Percentiles rank a stretch among this genome's conserved stretches.
These are phyloP conservation scores for Gouania willdenowi DNA, from an alignment of 2,797 vertebrate genomes.

Conservation along the genomic window DNA sequence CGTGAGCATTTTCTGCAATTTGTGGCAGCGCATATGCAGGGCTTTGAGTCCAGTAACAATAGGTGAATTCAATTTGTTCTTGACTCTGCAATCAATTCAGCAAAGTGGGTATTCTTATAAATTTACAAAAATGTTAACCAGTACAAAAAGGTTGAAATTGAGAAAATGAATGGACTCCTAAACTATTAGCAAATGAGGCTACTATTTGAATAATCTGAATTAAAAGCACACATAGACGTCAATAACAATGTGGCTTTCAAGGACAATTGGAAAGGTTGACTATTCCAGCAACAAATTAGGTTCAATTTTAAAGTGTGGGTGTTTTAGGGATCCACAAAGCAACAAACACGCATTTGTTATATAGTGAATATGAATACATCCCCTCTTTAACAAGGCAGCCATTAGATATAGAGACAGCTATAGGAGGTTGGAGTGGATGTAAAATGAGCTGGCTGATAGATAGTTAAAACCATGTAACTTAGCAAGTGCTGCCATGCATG, in stretches of 20 bases:
- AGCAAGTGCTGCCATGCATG: conserved; percentile 53
- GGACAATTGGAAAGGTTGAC: conserved; percentile 13
- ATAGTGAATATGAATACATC: conserved; percentile 5
- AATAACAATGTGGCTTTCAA: conserved; percentile 12
- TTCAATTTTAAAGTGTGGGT: conserved; percentile 24
- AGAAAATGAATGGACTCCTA: conserved; percentile 26
- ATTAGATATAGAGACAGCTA: conserved; percentile 27
- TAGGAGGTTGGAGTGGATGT: conserved; percentile 37
- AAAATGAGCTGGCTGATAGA: conserved; percentile 52
- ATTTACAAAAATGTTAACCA: conserved; percentile 26
- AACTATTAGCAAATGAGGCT: conserved; percentile 43
- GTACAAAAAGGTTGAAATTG: conserved; percentile 31
- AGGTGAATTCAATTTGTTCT: conserved; percentile 30
- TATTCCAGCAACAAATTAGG: no score
- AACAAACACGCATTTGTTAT: conserved; percentile 4
- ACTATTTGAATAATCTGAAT: conserved; percentile 32
- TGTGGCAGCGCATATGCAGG: conserved; percentile 10
- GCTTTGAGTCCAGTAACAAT: conserved; percentile 46
- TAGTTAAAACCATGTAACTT: conserved; percentile 56
- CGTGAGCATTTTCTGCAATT: conserved; percentile 28
- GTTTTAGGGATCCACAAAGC: conserved; percentile 35
- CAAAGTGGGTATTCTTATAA: conserved; percentile 41
- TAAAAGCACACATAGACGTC: conserved; percentile 28
- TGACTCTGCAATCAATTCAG: conserved; percentile 40
- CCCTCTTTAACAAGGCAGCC: conserved; percentile 35